Base-by-base conservation (phyloP, 2,888 invertebrate genomes). In the Philaethria dido region DNA sequence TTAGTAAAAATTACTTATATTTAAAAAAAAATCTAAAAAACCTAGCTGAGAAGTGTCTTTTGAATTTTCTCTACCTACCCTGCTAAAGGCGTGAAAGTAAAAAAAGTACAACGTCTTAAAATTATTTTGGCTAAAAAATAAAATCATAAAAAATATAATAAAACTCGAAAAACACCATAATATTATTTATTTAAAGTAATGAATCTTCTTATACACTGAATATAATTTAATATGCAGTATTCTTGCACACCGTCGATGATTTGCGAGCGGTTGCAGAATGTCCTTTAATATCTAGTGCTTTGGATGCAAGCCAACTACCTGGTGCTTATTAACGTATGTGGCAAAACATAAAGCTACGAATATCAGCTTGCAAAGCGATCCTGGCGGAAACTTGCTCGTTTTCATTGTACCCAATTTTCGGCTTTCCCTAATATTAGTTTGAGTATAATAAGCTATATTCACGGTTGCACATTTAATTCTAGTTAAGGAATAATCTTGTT, bases 311-410 rank as follows among this genome's bases (percentile, higher is more conserved):
- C 76, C 76, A 74, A 68, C 72, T 75, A 75, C 76, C 75, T 75
- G 73, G 55, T 66, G 70, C 75, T 75, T 77, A 75, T 75, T 75
- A 77, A 75, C 75, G 70, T 68, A 72, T 75, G 73, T 72, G 73
- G 67, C 70, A 67, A 62, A 59, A 69, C 62, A 70, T 68, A 64
- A 72, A 69, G 62, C 70, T 45, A 59, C 54, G 62, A 70, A 63
- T 68, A 70, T 68, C 60, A 60, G 62, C 55, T 42, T 22, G 55
- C 50, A 39, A 55, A 55, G n/a, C 55, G 55, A 55, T 55, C 55
- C 55, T 39, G 29, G 16, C 36, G 33, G 16, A 16, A 45, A 60
- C 44, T 60, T 18, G 5, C 57, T n/a, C 36, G 36, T 14, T 22
- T 22, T 39, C 22, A 57, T 57, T 57, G 57, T 42, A n/a, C n/a